Percentiles rank a stretch among this genome's conserved stretches.
Evolutionary conservation across 2,888 invertebrate species (phyloP).

Genomic region (Acheta domesticus): DNA sequence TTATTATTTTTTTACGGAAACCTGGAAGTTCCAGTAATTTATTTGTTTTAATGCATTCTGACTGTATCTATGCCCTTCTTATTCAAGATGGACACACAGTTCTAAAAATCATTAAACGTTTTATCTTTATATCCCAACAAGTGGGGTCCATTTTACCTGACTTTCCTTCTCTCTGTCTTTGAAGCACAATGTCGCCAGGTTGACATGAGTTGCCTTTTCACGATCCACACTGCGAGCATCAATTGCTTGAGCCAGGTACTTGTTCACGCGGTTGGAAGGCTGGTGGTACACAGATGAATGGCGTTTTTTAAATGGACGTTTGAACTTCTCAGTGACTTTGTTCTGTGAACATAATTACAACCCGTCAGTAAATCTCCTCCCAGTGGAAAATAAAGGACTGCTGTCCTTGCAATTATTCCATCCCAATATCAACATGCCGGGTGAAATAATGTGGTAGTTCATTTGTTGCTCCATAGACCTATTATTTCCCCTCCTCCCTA

Average conservation of each 20-base stretch:
- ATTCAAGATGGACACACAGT: too few species aligned
- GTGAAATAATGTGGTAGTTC: neutral
- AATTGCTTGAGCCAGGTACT: constrained; percentile 86
- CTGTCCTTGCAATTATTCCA: neutral
- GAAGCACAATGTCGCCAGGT: constrained; percentile 79
- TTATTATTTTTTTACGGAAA: too few species aligned
- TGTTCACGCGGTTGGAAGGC: constrained; percentile 87
- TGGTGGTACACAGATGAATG: constrained; percentile 84
- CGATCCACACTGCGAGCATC: constrained; percentile 86
- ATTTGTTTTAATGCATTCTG: too few species aligned
- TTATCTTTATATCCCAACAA: too few species aligned
- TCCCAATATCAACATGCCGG: neutral
- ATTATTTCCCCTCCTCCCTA: too few species aligned
- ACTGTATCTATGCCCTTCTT: too few species aligned
- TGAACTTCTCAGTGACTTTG: constrained; percentile 82
- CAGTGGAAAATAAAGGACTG: neutral
- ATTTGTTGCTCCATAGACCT: neutral
- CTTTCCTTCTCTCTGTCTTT: constrained; percentile 80
- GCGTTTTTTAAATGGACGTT: constrained; percentile 82
- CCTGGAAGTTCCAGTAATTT: too few species aligned
- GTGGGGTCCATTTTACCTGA: constrained; percentile 53
- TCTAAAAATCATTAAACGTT: too few species aligned
- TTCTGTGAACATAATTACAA: constrained; percentile 54
- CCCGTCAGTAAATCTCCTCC: neutral
- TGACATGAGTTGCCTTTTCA: constrained; percentile 85